Percentiles rank a stretch among this genome's conserved stretches.
These are phyloP conservation scores for Oncopeltus fasciatus DNA, from an alignment of 1,140 invertebrate species.

Conservation along the genomic window DNA sequence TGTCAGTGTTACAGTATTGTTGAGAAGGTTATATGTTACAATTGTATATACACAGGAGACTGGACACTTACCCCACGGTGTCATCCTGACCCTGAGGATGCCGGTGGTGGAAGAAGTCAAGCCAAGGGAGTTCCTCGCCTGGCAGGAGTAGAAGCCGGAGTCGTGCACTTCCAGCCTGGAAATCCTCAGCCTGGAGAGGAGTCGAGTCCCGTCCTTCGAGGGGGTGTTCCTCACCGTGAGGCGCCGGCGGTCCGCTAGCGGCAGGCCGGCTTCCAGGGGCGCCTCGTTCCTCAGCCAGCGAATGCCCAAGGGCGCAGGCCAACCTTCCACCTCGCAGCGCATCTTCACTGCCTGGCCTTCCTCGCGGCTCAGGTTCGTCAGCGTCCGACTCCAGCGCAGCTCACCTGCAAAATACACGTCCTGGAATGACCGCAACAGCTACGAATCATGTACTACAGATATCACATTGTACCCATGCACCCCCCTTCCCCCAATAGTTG, in stretches of 20 bases:
- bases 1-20: no score
- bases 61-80: slow-evolving; percentile 25
- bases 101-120: slow-evolving; percentile 42
- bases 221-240: slow-evolving; percentile 13
- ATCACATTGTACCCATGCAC: no score
- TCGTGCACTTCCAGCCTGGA: slow-evolving; percentile 46
- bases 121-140: slow-evolving; percentile 42
- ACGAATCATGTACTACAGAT: no score
- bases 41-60: no score
- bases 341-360: slow-evolving; percentile 44
- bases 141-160: slow-evolving; percentile 53
- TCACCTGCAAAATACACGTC: slow-evolving; percentile 24
- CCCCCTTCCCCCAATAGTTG: no score
- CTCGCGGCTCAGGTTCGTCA: slow-evolving; percentile 47
- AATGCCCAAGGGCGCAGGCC: slow-evolving; percentile 40
- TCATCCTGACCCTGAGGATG: slow-evolving; percentile 39
- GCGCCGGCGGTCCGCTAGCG: slow-evolving; percentile 28
- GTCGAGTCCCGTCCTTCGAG: slow-evolving; percentile 3
- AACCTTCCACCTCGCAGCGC: slow-evolving; percentile 51
- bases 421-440: no score
- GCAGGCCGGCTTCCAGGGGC: slow-evolving; percentile 30
- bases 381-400: slow-evolving; percentile 22
- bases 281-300: slow-evolving; percentile 54
- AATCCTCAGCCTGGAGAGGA: slow-evolving; percentile 41
- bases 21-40: no score